Evolutionary conservation across 2,113 vertebrate species (phyloP), one percentile per base, ranked within the genome.

Genomic region (Ptychochromis oligacanthus): DNA sequence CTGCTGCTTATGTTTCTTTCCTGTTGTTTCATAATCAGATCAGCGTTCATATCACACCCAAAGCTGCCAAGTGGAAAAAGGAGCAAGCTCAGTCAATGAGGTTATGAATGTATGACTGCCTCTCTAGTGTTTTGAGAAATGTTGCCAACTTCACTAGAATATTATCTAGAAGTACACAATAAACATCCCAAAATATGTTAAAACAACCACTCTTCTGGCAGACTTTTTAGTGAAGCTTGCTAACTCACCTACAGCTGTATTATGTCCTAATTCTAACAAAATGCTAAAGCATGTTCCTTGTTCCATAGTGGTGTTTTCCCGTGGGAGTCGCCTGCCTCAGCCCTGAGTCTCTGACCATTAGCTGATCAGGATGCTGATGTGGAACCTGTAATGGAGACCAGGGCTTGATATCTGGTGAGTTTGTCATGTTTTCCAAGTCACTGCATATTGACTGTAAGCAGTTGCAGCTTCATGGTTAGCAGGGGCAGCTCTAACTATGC

Each of bases 401-500:
- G 89, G 75, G 88, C 91, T 93, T 96, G 91, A 95, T 93, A 94
- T 92, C 89, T 88, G 94, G 95, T 95, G 93, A 94, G 95, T 92
- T 14, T 81, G 58, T 65, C 14, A 12, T 65, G 18, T 79, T 84
- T 87, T 90, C 54, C 79, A 60, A 81, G 40, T 43, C 55, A 36
- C 77, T 89, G 85, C 67, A 49, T 57, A 82, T 55, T 60, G 74
- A 81, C 49, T 72, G 55, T 15, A 64, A 85, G 84, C 58, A 9
- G 20, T 54, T 78, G 61, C 77, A 80, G 77, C 81, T 75, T 82
- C 40, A 22, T 75, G 59, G 56, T 77, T 58, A 54, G 59, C 49
- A 7, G 7, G n/a, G 26, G 67, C 54, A 75, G 36, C 88, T 82
- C 31, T 58, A 79, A 85, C 62, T 75, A 34, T 74, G 14, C 75